Percentiles rank a stretch among this genome's conserved stretches.
phyloP scores from a whole-genome alignment of 2,888 invertebrate species.

The Labia minor region DNA sequence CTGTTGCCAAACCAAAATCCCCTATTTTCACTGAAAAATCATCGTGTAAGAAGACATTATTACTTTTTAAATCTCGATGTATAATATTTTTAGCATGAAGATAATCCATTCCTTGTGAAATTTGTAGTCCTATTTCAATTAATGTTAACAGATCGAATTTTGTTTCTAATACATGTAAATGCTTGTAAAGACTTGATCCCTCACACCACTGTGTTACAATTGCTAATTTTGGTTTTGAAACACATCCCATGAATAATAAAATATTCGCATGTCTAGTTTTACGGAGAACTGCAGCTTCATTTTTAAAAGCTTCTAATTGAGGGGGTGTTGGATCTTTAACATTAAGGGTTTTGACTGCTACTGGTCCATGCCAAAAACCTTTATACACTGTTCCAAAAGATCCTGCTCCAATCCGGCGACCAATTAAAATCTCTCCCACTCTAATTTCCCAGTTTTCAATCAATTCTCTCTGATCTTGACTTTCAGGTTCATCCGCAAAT shows the following conservation, averaged over 20 bases:
- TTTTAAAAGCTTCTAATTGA: slow-evolving; percentile 96
- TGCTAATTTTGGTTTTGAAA: slow-evolving; percentile 86
- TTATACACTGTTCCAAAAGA: slow-evolving; percentile 98
- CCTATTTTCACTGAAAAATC: slow-evolving; percentile 99
- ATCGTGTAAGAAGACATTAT: slow-evolving; percentile 97
- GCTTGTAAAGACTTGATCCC: slow-evolving; percentile 92
- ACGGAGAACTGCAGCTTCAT: slow-evolving; percentile 89
- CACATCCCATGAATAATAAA: slow-evolving; percentile 95
- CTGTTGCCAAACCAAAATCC: slow-evolving; percentile 92
- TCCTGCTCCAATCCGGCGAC: slow-evolving; percentile 87
- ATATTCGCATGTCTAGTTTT: slow-evolving; percentile 96
- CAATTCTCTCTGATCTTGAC: slow-evolving; percentile 59
- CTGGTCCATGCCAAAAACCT: slow-evolving; percentile 96
- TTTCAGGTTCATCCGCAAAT: slow-evolving; percentile 81
- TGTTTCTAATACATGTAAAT: slow-evolving; percentile 90
- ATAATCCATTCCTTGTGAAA: slow-evolving; percentile 99
- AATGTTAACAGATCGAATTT: slow-evolving; percentile 82
- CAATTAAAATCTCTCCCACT: slow-evolving; percentile 82
- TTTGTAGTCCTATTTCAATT: slow-evolving; percentile 92
- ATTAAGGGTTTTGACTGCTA: slow-evolving; percentile 94
- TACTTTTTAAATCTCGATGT: slow-evolving; percentile 93
- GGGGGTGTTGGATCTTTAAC: slow-evolving; percentile 92
- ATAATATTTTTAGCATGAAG: slow-evolving; percentile 98
- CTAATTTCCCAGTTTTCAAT: slow-evolving; percentile 98
- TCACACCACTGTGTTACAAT: slow-evolving; percentile 99